Evolutionary conservation across 2,888 invertebrate genomes (phyloP).

Genomic region (Mesorhabditis sp.): DNA sequence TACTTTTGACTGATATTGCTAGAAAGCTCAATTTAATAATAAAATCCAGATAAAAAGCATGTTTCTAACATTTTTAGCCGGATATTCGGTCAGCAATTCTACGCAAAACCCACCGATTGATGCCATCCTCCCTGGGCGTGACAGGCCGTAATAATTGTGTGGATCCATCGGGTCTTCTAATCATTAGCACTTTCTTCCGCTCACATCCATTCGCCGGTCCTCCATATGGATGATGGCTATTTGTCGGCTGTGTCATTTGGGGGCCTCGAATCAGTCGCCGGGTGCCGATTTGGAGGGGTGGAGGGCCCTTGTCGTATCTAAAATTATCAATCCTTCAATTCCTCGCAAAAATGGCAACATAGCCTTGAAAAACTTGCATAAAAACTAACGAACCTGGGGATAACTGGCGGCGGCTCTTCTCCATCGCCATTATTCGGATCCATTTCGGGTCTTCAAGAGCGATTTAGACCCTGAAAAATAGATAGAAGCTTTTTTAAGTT

Average conservation of each 20-base stretch:
- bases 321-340: background rate
- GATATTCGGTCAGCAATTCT: no score
- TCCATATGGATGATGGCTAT: background rate
- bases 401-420: conserved; percentile 23
- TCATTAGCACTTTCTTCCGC: conserved; percentile 2
- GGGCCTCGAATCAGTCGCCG: background rate
- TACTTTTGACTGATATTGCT: no score
- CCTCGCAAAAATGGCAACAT: background rate
- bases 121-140: background rate
- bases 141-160: conserved; percentile 4
- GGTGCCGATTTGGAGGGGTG: background rate
- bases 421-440: conserved; percentile 10
- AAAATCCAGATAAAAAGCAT: no score
- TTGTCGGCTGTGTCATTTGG: background rate
- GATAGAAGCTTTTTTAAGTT: no score
- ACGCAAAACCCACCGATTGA: background rate
- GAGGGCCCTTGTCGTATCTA: background rate
- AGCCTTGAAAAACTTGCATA: no score
- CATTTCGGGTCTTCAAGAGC: background rate
- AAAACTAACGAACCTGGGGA: conserved; percentile 20
- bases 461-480: no score
- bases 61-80: no score
- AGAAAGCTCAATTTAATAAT: no score
- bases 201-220: background rate
- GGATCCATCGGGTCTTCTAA: background rate